A percentile compares a stretch with the other conserved stretches of the same genome.
Conservation (phyloP, 2,888 invertebrate species). For the Cistogaster globosa region DNA sequence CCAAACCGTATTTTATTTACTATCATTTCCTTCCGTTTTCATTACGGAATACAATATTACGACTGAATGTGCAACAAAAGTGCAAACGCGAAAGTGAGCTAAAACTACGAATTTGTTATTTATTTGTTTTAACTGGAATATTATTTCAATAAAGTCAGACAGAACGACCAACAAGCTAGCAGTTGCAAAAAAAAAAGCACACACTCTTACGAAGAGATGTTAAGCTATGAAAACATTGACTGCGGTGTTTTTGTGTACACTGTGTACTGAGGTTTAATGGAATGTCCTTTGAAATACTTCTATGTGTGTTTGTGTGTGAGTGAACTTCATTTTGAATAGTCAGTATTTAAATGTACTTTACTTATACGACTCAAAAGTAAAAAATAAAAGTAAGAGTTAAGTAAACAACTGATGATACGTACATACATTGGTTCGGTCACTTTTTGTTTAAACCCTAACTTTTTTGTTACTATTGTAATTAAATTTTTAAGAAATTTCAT, state of each 20-base stretch:
- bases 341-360: constrained; percentile 38
- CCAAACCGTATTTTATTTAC: constrained; percentile 71
- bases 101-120: constrained; percentile 52
- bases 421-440: background rate
- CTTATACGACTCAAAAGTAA: background rate
- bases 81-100: constrained; percentile 19
- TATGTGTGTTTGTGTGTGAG: background rate
- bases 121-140: constrained; percentile 56
- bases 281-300: constrained; percentile 53
- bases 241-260: constrained; percentile 12
- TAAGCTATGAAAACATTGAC: constrained; percentile 9
- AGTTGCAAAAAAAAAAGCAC: constrained; percentile 11
- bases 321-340: background rate
- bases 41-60: constrained; percentile 56
- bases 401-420: background rate
- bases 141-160: constrained; percentile 55
- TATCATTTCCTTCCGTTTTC: constrained; percentile 71
- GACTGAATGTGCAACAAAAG: constrained; percentile 37
- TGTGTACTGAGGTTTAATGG: constrained; percentile 49
- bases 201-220: no score
- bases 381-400: constrained; percentile 15
- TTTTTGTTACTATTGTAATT: no score
- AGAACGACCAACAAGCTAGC: background rate
- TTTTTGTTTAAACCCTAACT: no score
- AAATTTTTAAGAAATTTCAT: no score